A percentile compares a stretch with the other conserved stretches of the same genome.
phyloP scores from a whole-genome alignment of 2,113 vertebrate genomes.

The Damaliscus lunatus region DNA sequence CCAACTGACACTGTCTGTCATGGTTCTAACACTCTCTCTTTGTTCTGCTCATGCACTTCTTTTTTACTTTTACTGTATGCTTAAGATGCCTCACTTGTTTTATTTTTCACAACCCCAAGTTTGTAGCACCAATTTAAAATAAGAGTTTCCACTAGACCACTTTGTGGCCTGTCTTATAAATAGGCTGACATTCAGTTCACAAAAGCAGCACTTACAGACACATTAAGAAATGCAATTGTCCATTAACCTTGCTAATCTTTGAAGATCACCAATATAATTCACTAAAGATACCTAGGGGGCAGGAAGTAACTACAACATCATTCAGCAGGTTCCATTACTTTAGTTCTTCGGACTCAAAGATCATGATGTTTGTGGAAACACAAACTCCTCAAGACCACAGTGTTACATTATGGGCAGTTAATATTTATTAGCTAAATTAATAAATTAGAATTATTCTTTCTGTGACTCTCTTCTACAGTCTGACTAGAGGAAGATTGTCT shows the following conservation, averaged over 20 bases:
- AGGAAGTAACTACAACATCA: conserved; percentile 19
- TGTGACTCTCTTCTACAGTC: background rate
- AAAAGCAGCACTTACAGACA: conserved; percentile 59
- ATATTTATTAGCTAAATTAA: conserved; percentile 40
- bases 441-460: background rate
- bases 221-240: conserved; percentile 54
- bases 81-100: conserved; percentile 27
- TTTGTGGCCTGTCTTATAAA: conserved; percentile 55
- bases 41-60: background rate
- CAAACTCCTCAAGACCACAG: background rate
- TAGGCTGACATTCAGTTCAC: conserved; percentile 51
- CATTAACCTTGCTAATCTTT: conserved; percentile 59
- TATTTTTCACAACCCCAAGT: conserved; percentile 9
- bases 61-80: background rate
- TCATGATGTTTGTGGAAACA: background rate
- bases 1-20: background rate
- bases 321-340: background rate
- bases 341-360: background rate
- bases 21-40: background rate
- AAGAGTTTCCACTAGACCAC: conserved; percentile 48
- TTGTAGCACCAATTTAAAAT: background rate
- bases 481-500: background rate
- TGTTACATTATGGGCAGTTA: background rate
- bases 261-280: conserved; percentile 54
- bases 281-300: conserved; percentile 5